phyloP scores from a whole-genome alignment of 2,888 invertebrate species.

The Pseudoips prasinana region DNA sequence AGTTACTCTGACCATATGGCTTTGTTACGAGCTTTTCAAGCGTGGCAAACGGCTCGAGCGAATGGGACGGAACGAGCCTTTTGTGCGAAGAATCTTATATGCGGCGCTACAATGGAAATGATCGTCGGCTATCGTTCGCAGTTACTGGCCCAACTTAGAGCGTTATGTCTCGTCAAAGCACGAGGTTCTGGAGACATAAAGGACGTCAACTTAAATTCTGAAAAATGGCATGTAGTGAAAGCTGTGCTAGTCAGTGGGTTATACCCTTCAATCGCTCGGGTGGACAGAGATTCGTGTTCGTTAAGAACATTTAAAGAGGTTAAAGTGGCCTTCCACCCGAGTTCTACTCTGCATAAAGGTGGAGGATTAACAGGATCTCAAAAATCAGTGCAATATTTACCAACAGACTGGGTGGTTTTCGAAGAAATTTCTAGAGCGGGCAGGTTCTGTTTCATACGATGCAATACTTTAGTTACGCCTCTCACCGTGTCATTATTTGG shows the following conservation, averaged over 20 bases:
- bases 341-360: conserved; percentile 84
- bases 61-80: conserved; percentile 85
- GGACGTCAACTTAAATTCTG: conserved; percentile 91
- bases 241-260: conserved; percentile 93
- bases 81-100: conserved; percentile 89
- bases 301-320: conserved; percentile 85
- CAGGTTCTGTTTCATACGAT: conserved; percentile 86
- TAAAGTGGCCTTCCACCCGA: conserved; percentile 78
- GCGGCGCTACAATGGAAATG: conserved; percentile 93
- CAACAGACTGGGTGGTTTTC: conserved; percentile 92
- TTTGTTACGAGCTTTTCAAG: conserved; percentile 89
- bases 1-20: conserved; percentile 95
- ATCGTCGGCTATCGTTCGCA: conserved; percentile 92
- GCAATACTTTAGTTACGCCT: conserved; percentile 91
- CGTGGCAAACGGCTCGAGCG: conserved; percentile 84
- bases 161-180: conserved; percentile 87
- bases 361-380: conserved; percentile 65
- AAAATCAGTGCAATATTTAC: conserved; percentile 67
- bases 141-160: conserved; percentile 90
- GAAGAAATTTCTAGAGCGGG: conserved; percentile 91
- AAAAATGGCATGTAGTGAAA: conserved; percentile 95
- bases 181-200: conserved; percentile 68
- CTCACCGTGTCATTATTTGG: conserved; percentile 90
- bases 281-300: conserved; percentile 84
- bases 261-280: conserved; percentile 93